Evolutionary conservation across 2,888 invertebrate genomes (phyloP).

Genomic region (Eupithecia vulgata): DNA sequence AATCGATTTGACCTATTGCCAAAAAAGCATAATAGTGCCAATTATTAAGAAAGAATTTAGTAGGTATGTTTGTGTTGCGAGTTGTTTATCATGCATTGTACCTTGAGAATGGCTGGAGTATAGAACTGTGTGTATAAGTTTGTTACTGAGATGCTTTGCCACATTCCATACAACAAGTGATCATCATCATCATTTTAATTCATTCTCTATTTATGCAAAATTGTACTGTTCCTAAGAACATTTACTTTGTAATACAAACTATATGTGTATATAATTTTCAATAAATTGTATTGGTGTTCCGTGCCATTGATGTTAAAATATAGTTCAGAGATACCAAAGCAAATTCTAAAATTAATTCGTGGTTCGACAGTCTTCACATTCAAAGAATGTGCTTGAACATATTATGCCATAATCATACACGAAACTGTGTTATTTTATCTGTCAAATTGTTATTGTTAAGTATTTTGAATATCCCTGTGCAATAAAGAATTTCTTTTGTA

Average conservation of each 20-base stretch:
- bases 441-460: slow-evolving; percentile 68
- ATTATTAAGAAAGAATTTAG: neutral
- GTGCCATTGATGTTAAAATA: slow-evolving; percentile 44
- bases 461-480: slow-evolving; percentile 76
- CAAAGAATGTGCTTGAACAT: slow-evolving; percentile 31
- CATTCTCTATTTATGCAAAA: neutral
- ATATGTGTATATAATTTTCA: slow-evolving; percentile 5
- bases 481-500: slow-evolving; percentile 74
- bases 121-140: neutral
- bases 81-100: neutral
- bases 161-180: slow-evolving; percentile 24
- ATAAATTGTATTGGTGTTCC: slow-evolving; percentile 44
- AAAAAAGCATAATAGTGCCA: neutral
- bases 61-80: neutral
- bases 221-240: neutral
- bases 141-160: slow-evolving; percentile 15
- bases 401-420: slow-evolving; percentile 49
- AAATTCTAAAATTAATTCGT: slow-evolving; percentile 29
- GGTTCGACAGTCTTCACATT: slow-evolving; percentile 7
- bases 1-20: no score
- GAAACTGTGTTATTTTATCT: slow-evolving; percentile 37
- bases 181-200: neutral
- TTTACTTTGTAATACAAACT: neutral
- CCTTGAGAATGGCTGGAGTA: neutral
- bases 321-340: slow-evolving; percentile 37